Evolutionary conservation across 2,888 invertebrate species (phyloP), one percentile per base, ranked within the genome.

Genomic region (Catocala nupta): DNA sequence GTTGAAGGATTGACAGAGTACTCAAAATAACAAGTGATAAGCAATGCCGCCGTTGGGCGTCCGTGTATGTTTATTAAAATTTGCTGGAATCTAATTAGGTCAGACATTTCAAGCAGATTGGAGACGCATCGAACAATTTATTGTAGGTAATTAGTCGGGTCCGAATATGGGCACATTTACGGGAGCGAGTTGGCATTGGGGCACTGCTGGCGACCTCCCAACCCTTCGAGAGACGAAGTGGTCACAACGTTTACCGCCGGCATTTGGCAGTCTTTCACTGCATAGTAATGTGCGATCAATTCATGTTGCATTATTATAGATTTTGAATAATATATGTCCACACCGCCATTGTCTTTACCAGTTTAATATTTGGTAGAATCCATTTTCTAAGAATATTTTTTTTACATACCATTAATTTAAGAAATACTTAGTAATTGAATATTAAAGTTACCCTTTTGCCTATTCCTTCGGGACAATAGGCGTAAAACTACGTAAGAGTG

Each of bases 241-340:
- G 84, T 85, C 84, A 81, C 84, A 84, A 82, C 86, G 86, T 83
- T 89, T 87, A 89, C 90, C 86, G 78, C 80, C 82, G 82, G 85
- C 88, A 89, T 88, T 90, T 90, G 90, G 88, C 90, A 90, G 86
- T 87, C 89, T 87, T 86, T 88, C 85, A 81, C 78, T 84, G 86
- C 85, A 89, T 85, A 81, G 71, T 88, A 84, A 87, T 86, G 79
- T 79, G 80, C 81, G 81, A 83, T 86, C 85, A 81, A 85, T 84
- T 83, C 81, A 80, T 84, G 79, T 81, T 78, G 76, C 81, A 81
- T 75, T 78, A 77, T 79, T 73, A 80, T 77, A 71, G 78, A 75
- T 77, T 83, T 78, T 82, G 79, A 81, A 81, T 77, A 79, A 78
- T 81, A 77, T 81, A 43, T 6, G 9, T 2, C 10, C 49, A 42